Evolutionary conservation across 2,113 vertebrate genomes (phyloP).

Genomic region (Dicerorhinus sumatrensis): DNA sequence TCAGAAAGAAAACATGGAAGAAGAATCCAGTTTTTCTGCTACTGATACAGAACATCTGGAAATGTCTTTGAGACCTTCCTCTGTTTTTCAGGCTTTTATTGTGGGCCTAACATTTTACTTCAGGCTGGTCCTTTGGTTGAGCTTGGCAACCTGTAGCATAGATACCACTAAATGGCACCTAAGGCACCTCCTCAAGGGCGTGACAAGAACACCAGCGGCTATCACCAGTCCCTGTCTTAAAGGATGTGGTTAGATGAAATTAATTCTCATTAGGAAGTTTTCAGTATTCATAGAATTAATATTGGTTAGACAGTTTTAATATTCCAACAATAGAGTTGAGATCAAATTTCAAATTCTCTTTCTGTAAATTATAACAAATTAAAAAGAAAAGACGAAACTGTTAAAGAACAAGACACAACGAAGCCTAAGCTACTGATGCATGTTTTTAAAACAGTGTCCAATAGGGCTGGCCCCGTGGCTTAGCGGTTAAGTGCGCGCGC

Average conservation of each 20-base stretch:
- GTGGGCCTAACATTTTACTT: neutral
- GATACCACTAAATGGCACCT: neutral
- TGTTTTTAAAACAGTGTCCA: conserved; percentile 16
- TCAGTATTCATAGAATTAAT: conserved; percentile 22
- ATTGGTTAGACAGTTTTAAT: conserved; percentile 21
- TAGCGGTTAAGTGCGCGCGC: too few species aligned
- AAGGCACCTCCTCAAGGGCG: neutral
- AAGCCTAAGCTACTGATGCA: neutral
- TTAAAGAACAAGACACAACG: conserved; percentile 1
- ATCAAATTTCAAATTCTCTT: conserved; percentile 11
- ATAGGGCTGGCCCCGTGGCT: too few species aligned
- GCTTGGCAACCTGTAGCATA: neutral
- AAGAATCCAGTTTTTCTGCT: neutral
- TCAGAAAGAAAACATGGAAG: neutral
- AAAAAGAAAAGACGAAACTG: conserved; percentile 20
- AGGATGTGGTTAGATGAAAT: neutral
- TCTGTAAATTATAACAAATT: conserved; percentile 29
- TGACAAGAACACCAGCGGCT: neutral
- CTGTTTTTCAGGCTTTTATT: neutral
- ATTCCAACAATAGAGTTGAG: conserved; percentile 16
- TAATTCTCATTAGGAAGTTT: neutral
- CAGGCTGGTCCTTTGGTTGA: neutral
- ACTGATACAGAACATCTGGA: neutral
- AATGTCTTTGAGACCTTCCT: neutral
- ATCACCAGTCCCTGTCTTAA: neutral